Conservation (phyloP, 2,113 vertebrate genomes). For the Antigone vipio region DNA sequence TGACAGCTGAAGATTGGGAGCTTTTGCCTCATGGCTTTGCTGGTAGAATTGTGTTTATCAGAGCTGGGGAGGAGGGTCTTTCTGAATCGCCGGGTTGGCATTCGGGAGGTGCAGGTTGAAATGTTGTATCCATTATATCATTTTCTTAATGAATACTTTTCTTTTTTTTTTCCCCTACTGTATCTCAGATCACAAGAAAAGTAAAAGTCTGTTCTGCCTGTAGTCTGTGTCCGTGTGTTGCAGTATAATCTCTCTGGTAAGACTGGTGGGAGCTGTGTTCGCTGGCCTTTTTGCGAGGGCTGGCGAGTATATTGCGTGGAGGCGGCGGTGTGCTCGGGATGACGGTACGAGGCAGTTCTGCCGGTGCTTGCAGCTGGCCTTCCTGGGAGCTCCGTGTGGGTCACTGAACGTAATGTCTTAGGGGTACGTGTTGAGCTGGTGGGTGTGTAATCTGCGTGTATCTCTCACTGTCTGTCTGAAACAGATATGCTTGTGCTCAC, state of each 20-base stretch:
- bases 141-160: background rate
- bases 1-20: background rate
- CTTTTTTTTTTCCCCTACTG: background rate
- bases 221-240: background rate
- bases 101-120: background rate
- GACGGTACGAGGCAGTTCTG: background rate
- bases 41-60: background rate
- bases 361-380: background rate
- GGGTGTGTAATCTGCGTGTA: background rate
- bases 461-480: background rate
- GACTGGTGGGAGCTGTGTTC: background rate
- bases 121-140: background rate
- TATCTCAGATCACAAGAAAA: background rate
- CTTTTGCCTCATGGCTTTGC: background rate
- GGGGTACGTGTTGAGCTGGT: background rate
- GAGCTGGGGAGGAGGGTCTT: background rate
- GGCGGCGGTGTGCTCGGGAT: no score
- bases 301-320: no score
- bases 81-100: fast-evolving
- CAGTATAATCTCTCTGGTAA: background rate
- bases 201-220: background rate
- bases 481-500: background rate
- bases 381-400: background rate
- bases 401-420: background rate
- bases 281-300: background rate